Evolutionary conservation across 2,113 vertebrate genomes (phyloP).

Genomic region (Sialia sialis): DNA sequence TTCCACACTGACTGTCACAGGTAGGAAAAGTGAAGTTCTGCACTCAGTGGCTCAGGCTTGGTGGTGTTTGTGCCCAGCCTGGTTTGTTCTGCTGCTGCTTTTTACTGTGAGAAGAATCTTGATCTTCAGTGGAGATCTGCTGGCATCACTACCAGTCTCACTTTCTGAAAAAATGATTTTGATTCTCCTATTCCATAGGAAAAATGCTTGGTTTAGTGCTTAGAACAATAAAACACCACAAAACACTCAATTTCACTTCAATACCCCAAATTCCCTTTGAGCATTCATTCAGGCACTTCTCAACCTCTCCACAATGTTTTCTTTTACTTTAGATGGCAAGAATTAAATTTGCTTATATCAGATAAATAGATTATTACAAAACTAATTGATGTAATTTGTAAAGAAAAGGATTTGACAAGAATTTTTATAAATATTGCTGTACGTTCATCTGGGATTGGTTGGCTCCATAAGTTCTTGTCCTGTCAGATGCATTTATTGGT

Average conservation of each 20-base stretch:
- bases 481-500: neutral
- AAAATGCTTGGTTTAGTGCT: neutral
- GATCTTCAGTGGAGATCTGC: neutral
- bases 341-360: neutral
- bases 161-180: neutral
- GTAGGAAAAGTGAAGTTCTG: neutral
- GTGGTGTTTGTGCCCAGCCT: neutral
- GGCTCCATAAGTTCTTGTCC: neutral
- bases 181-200: neutral
- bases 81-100: neutral
- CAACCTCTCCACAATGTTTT: neutral
- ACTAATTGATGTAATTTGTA: neutral
- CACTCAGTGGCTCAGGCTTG: neutral
- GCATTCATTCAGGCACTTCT: neutral
- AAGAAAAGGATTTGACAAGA: neutral
- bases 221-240: neutral
- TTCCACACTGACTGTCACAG: neutral
- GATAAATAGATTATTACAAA: neutral
- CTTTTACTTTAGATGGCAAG: neutral
- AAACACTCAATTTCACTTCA: neutral
- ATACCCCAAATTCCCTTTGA: neutral
- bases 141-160: neutral
- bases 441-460: neutral
- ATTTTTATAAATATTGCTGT: neutral
- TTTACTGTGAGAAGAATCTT: neutral